These are phyloP conservation scores for Albula goreensis DNA, from an alignment of 2,113 vertebrate genomes.

Conservation along the genomic window DNA sequence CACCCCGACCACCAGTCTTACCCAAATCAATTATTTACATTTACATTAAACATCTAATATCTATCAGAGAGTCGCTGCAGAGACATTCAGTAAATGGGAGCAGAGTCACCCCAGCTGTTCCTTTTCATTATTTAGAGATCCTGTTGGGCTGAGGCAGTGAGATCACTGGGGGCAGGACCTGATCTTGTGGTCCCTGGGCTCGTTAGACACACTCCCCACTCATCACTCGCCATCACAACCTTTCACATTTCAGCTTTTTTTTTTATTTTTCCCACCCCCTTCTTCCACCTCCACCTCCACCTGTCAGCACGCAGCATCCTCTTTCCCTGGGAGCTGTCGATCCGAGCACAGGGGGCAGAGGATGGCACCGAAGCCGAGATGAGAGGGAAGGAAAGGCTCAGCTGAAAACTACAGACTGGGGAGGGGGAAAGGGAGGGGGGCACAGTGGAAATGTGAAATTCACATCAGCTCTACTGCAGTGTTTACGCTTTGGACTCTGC, in stretches of 20 bases:
- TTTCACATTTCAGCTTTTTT: no score
- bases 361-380: no score
- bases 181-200: background rate
- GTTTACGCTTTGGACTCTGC: background rate
- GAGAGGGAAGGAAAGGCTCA: background rate
- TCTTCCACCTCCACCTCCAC: background rate
- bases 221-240: background rate
- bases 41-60: slow-evolving; percentile 42
- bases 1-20: slow-evolving; percentile 11
- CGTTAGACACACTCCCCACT: background rate
- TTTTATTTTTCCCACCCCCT: background rate
- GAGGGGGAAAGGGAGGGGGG: background rate
- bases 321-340: background rate
- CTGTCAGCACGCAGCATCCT: background rate
- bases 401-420: background rate
- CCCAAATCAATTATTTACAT: slow-evolving; percentile 51
- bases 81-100: background rate
- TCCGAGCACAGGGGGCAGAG: background rate
- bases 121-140: background rate
- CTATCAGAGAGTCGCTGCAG: slow-evolving; percentile 18
- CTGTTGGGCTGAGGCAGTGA: background rate
- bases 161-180: background rate
- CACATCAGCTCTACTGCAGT: background rate
- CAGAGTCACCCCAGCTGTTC: background rate
- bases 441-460: no score